Percentiles rank a stretch among this genome's conserved stretches.
Evolutionary conservation across 2,888 invertebrate species (phyloP).

Genomic region (Zonitis immaculata): DNA sequence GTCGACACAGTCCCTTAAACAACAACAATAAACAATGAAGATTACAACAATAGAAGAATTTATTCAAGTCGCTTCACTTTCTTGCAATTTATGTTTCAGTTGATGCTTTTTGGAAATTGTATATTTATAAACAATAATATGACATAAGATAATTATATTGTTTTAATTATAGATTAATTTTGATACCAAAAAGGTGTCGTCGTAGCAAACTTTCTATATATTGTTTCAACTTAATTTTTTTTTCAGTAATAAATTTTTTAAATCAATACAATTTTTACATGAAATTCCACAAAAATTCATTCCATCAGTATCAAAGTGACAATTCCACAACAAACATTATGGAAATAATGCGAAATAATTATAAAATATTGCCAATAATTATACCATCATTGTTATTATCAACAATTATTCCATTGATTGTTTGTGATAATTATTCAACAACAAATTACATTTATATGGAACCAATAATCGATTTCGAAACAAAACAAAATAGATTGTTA

Average conservation of each 20-base stretch:
- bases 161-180: too few relatives aligned
- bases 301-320: background rate
- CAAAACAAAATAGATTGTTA: slow-evolving; percentile 48
- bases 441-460: slow-evolving; percentile 34
- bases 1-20: slow-evolving; percentile 40
- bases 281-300: too few relatives aligned
- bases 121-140: slow-evolving; percentile 6
- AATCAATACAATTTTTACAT: too few relatives aligned
- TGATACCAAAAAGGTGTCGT: too few relatives aligned
- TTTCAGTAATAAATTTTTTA: too few relatives aligned
- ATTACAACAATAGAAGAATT: slow-evolving; percentile 29
- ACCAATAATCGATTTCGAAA: slow-evolving; percentile 24
- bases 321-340: background rate
- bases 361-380: background rate
- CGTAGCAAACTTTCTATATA: too few relatives aligned
- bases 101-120: slow-evolving; percentile 3
- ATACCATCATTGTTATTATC: background rate
- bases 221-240: too few relatives aligned
- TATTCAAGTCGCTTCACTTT: slow-evolving; percentile 38
- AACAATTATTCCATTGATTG: slow-evolving; percentile 5
- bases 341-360: background rate
- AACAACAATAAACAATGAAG: slow-evolving; percentile 42
- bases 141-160: slow-evolving; percentile 4
- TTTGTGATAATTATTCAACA: slow-evolving; percentile 43
- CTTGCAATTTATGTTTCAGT: slow-evolving; percentile 21